Conservation (phyloP, 2,113 vertebrate genomes). For the Carassius gibelio region DNA sequence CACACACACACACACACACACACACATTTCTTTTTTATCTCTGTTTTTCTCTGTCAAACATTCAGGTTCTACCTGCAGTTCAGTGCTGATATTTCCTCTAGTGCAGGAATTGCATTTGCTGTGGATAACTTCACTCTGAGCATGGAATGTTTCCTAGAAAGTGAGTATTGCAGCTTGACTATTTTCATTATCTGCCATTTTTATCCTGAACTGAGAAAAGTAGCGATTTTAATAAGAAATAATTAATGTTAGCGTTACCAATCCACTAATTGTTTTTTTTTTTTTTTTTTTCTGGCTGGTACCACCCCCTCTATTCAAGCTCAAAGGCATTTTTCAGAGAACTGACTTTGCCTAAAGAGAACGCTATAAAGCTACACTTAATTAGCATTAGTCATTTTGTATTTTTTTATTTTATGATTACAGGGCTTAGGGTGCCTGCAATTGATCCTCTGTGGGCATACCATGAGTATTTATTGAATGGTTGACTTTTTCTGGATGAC, state of each 20-base stretch:
- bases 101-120: conserved; percentile 81
- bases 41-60: conserved; percentile 36
- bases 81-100: conserved; percentile 81
- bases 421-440: background rate
- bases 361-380: background rate
- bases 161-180: conserved; percentile 77
- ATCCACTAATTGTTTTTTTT: background rate
- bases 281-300: background rate
- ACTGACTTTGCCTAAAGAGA: background rate
- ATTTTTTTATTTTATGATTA: background rate
- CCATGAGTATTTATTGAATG: background rate
- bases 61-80: conserved; percentile 97
- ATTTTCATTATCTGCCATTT: background rate
- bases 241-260: background rate
- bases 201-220: background rate
- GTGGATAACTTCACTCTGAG: conserved; percentile 95
- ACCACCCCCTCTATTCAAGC: background rate
- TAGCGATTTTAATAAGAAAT: background rate
- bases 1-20: too few relatives aligned
- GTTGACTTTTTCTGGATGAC: background rate
- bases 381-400: background rate
- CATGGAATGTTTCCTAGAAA: conserved; percentile 95
- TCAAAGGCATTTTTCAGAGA: background rate
- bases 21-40: background rate
- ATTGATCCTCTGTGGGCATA: background rate